Base-by-base conservation (phyloP, 2,888 invertebrate genomes). In the Malachius bipustulatus region DNA sequence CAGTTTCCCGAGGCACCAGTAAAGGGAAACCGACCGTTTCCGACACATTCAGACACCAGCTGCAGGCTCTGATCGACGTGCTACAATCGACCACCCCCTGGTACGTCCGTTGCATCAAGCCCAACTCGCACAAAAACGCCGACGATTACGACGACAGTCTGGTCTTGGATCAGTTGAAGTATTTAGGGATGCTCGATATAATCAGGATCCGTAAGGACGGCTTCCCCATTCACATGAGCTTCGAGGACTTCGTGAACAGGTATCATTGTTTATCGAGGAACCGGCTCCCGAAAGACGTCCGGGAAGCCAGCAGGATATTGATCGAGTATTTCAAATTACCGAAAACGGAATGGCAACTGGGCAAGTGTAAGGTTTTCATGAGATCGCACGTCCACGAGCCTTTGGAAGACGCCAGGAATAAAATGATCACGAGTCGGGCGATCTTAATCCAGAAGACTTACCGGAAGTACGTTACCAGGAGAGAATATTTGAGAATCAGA, bases 31-130 rank as follows among this genome's bases (percentile, higher is more conserved):
- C 87, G 0, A 90, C 90, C 0, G 87, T 90, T 3, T 85, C 85
- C 40, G 90, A 91, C 57, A 84, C 85, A 0, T 90, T 90, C 58
- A 70, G 90, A 26, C 79, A 84, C 37, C 90, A 91, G 54, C 62
- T 91, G 34, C 88, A 88, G 60, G 80, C 87, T 0, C 67, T 90
- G 2, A 88, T 90, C 1, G 90, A 90, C 52, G 87, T 90, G 51
- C 66, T 91, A 2, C 88, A 90, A 60, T 82, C 75, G 14, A 89
- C 90, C 1, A 88, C 84, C 37, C 88, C 89, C 2, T 90, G 89
- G 90, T 83, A 90, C 60, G 89, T 89, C 19, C 73, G 91, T 29
- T 91, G 91, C 59, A 90, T 91, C 51, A 91, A 91, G 54, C 90
- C 91, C 1, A 91, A 91, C 59, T 75, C 81, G 59, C 72, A 80